These are phyloP conservation scores for Dynastes maya DNA, from an alignment of 2,888 invertebrate genomes.

Conservation along the genomic window DNA sequence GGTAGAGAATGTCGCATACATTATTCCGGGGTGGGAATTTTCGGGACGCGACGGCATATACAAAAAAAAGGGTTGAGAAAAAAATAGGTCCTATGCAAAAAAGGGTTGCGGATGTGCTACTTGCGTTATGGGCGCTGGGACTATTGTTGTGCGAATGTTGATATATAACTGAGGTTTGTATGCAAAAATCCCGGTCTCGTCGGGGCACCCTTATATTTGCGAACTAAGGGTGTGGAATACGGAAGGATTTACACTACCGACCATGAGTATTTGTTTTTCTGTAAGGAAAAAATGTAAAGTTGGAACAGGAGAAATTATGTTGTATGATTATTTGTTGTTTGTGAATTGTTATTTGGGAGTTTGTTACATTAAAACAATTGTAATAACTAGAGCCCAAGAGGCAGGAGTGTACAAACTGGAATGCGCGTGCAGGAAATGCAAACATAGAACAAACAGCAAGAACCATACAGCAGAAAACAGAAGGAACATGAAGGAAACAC, in stretches of 20 bases:
- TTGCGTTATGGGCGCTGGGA: background rate
- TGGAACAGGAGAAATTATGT: too few relatives aligned
- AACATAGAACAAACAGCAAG: too few relatives aligned
- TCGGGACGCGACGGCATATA: constrained; percentile 47
- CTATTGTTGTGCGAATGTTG: constrained; percentile 64
- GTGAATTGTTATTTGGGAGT: too few relatives aligned
- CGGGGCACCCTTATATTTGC: constrained; percentile 59
- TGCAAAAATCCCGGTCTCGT: constrained; percentile 61
- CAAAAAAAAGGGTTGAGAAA: constrained; percentile 66
- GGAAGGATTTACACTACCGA: constrained; percentile 12
- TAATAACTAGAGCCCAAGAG: too few relatives aligned
- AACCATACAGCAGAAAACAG: too few relatives aligned
- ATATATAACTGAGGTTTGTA: constrained; percentile 62
- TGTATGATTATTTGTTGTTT: too few relatives aligned
- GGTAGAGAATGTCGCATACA: constrained; percentile 67
- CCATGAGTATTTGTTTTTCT: too few relatives aligned
- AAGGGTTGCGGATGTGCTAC: constrained; percentile 62
- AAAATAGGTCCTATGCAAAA: constrained; percentile 68
- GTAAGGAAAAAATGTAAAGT: too few relatives aligned
- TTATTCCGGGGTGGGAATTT: constrained; percentile 69
- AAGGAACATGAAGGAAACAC: too few relatives aligned
- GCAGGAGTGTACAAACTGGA: too few relatives aligned
- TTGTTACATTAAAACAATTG: too few relatives aligned
- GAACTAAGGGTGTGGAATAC: constrained; percentile 51
- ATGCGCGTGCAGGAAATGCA: too few relatives aligned